Conservation (phyloP, 2,113 vertebrate species). For the Gallinago jamesoni region DNA sequence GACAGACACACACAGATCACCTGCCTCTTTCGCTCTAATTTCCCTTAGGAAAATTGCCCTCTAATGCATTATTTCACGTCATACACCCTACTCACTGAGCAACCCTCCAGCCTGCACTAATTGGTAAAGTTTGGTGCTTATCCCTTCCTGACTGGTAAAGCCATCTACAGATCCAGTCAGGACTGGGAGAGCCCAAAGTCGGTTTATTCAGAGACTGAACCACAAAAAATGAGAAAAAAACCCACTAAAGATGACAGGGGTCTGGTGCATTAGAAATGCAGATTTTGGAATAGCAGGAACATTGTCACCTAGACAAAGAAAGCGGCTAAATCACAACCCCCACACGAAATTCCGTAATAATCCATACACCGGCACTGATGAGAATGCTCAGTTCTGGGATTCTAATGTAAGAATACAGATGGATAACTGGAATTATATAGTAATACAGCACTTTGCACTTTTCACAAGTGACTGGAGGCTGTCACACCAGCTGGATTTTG, state of each 20-base stretch:
- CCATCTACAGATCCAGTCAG: background rate
- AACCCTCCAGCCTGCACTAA: background rate
- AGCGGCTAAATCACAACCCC: background rate
- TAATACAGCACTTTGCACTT: background rate
- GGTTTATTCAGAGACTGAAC: background rate
- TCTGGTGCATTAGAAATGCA: background rate
- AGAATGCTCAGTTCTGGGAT: background rate
- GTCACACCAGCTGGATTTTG: background rate
- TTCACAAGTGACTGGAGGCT: background rate
- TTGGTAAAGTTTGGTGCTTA: background rate
- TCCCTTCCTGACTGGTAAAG: background rate
- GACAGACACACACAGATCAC: background rate
- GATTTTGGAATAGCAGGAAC: background rate
- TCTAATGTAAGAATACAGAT: background rate
- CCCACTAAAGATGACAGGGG: background rate
- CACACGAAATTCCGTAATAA: background rate
- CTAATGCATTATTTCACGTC: background rate
- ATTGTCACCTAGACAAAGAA: background rate
- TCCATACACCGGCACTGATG: no score
- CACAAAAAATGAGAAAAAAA: background rate
- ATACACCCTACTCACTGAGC: background rate
- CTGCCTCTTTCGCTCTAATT: constrained; percentile 35
- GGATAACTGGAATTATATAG: background rate
- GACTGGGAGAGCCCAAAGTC: background rate
- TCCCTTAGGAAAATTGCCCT: constrained; percentile 64